Evolutionary conservation across 2,888 invertebrate genomes (phyloP), one percentile per base, ranked within the genome.

Genomic region (Polydrusus cervinus): DNA sequence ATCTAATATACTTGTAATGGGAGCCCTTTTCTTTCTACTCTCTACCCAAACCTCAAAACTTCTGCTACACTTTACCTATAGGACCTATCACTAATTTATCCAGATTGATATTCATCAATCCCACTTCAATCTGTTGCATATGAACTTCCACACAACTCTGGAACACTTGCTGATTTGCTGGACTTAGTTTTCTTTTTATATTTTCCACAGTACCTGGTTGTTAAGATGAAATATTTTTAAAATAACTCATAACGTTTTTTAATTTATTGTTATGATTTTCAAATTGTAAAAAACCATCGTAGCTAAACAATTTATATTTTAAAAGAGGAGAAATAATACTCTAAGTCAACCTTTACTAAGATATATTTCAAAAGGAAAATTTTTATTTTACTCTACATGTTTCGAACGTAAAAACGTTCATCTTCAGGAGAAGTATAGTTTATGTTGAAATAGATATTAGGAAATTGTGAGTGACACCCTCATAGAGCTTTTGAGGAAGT

Each of bases 101-200:
- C 16, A 75, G 40, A 49, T 75, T 78, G 10, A 75, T 75, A 25
- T 71, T 66, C 65, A 84, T 84, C 60, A 93, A 87, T 30, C 95
- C 94, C 86, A 93, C 91, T 87, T 96, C 94, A 82, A 96, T 95
- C 85, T 95, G 93, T 83, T 95, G 95, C 91, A 97, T 93, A 83
- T 97, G 97, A 79, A 96, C 93, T 87, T 98, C 97, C 7, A 98
- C 94, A 86, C 92, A 92, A 86, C 95, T 95, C 87, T 97, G 94
- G 87, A 96, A 96, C 53, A 93, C 89, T 80, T 91, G 91, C 81
- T 93, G 91, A 87, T 97, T 96, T 55, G 90, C 89, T 2, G 92
- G 91, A 80, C 92, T 92, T 70, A 97, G 87, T 83, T 94, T 93
- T 74, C 92, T 90, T 87, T 95, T 95, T 65, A 97, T 95, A 84